phyloP scores from a whole-genome alignment of 2,797 vertebrate genomes.

The Smutsia temminckii region DNA sequence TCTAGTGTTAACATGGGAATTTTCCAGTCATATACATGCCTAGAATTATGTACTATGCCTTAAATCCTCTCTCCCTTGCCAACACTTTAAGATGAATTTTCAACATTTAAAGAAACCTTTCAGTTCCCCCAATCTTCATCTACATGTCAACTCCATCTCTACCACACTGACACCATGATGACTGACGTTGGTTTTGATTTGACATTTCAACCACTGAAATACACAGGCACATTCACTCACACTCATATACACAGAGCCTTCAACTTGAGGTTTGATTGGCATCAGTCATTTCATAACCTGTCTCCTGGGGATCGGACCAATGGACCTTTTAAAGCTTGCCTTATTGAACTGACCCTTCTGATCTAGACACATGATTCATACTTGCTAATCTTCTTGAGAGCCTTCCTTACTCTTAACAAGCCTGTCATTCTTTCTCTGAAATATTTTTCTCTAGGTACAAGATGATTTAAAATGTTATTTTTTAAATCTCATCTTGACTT shows the following conservation, averaged over 20 bases:
- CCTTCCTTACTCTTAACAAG: constrained; percentile 55
- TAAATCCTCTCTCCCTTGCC: constrained; percentile 54
- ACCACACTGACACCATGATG: constrained; percentile 68
- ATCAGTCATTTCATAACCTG: constrained; percentile 81
- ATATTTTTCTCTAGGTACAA: constrained; percentile 66
- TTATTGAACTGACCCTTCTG: constrained; percentile 81
- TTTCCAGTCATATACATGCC: not conserved
- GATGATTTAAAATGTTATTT: constrained; percentile 74
- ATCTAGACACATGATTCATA: constrained; percentile 61
- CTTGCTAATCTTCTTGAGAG: constrained; percentile 52
- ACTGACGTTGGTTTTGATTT: constrained; percentile 76
- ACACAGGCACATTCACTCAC: constrained; percentile 61
- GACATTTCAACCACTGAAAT: constrained; percentile 74
- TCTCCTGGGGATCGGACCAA: constrained; percentile 75
- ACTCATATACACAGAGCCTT: constrained; percentile 62
- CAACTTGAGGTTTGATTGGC: constrained; percentile 81
- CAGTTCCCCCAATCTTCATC: constrained; percentile 36
- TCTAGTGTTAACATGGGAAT: not conserved
- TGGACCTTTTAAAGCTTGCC: constrained; percentile 77
- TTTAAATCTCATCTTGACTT: constrained; percentile 65
- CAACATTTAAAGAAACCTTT: constrained; percentile 72
- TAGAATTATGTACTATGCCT: constrained; percentile 27
- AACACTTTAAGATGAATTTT: constrained; percentile 57
- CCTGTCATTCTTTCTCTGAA: constrained; percentile 68
- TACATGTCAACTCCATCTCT: constrained; percentile 63